Evolutionary conservation across 2,113 vertebrate genomes (phyloP).

Genomic region (Melanocharis versteri): DNA sequence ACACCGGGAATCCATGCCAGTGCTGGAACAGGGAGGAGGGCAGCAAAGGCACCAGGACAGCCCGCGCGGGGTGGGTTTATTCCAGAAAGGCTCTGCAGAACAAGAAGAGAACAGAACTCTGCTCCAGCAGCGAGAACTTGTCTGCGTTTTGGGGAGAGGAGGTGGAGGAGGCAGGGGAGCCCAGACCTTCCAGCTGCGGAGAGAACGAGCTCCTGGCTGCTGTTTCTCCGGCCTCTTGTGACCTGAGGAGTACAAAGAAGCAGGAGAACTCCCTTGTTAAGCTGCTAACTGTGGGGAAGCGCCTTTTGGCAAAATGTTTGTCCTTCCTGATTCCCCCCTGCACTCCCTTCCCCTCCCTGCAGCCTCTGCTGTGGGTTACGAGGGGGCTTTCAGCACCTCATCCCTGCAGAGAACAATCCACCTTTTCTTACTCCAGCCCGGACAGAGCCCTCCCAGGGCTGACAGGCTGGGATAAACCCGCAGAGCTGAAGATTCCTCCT

Average conservation of each 20-base stretch:
- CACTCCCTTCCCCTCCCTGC: background rate
- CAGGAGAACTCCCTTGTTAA: background rate
- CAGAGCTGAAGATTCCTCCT: background rate
- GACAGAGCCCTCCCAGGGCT: background rate
- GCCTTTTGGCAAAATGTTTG: background rate
- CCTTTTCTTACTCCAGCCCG: background rate
- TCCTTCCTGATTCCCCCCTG: background rate
- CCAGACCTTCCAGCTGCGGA: background rate
- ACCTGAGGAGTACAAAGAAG: background rate
- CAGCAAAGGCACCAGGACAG: background rate
- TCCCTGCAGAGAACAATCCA: background rate
- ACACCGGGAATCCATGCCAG: background rate
- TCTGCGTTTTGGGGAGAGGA: background rate
- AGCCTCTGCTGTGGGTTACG: background rate
- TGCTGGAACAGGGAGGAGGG: background rate
- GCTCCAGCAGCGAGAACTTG: rapidly evolving
- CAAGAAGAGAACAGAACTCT: background rate
- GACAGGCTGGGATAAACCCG: background rate
- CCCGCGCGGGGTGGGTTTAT: rapidly evolving
- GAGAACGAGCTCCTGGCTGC: background rate
- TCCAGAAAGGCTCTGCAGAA: background rate
- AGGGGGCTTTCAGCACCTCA: background rate
- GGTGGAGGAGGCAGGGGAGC: background rate
- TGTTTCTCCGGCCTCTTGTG: background rate
- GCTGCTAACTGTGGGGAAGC: background rate